Evolutionary conservation across 2,797 vertebrate genomes (phyloP).

Genomic region (Gymnoscopelus braueri): DNA sequence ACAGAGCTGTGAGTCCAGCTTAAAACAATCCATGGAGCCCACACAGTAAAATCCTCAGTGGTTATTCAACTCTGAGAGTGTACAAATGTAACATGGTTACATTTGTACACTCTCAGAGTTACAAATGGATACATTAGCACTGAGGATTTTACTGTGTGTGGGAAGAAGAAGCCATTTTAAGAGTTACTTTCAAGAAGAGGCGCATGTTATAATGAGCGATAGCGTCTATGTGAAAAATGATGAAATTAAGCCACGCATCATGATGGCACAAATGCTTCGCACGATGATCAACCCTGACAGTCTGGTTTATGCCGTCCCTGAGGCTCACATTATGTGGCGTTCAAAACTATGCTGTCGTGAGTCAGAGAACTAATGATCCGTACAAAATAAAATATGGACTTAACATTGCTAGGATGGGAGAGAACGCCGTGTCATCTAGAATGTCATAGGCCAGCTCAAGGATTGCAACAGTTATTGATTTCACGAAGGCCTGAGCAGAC

Average conservation of each 20-base stretch:
- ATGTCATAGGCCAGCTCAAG: background rate
- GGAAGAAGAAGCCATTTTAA: slow-evolving; percentile 48
- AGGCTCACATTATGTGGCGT: slow-evolving; percentile 15
- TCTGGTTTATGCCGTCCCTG: slow-evolving; percentile 24
- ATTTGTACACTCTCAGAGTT: too few species aligned
- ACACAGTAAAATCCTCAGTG: too few species aligned
- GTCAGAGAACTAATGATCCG: background rate
- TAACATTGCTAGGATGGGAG: background rate
- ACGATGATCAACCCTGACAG: slow-evolving; percentile 25
- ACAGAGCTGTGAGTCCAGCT: slow-evolving; percentile 59
- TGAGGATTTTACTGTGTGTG: slow-evolving; percentile 26
- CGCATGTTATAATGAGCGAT: slow-evolving; percentile 35
- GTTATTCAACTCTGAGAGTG: too few species aligned
- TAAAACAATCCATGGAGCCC: slow-evolving; percentile 45
- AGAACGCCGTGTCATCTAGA: background rate
- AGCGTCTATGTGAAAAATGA: slow-evolving; percentile 47
- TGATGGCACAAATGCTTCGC: slow-evolving; percentile 48
- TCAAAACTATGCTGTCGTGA: background rate
- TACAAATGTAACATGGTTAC: too few species aligned
- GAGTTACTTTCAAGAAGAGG: slow-evolving; percentile 50
- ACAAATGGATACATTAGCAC: too few species aligned
- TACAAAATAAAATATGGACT: slow-evolving; percentile 8
- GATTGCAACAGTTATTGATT: slow-evolving; percentile 3
- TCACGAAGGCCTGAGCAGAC: background rate
- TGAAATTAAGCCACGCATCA: slow-evolving; percentile 40